These are phyloP conservation scores for Synergus itoensis DNA, from an alignment of 2,888 invertebrate species.

Conservation along the genomic window DNA sequence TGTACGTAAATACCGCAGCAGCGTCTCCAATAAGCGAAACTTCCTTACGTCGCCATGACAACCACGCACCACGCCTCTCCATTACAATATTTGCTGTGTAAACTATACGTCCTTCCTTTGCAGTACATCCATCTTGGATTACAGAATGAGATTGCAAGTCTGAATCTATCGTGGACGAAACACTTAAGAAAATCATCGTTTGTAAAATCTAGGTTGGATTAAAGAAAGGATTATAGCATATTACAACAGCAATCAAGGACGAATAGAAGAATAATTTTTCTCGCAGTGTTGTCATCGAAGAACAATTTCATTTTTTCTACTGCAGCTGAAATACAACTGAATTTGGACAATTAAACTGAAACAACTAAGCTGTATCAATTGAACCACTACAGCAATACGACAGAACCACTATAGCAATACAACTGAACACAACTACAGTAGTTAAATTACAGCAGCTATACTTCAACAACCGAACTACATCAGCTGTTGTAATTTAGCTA, in stretches of 20 bases:
- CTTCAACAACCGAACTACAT: no score
- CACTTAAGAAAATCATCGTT: background rate
- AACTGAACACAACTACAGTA: no score
- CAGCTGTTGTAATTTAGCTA: no score
- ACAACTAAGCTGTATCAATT: no score
- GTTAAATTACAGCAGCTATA: no score
- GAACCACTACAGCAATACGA: no score
- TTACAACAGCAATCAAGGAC: background rate
- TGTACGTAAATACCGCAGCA: constrained; percentile 44
- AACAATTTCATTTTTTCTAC: background rate
- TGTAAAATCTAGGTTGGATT: background rate
- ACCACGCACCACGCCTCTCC: constrained; percentile 46
- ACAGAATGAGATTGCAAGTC: constrained; percentile 16
- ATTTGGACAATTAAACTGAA: no score
- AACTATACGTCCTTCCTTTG: constrained; percentile 19
- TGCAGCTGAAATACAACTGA: background rate
- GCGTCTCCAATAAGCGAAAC: constrained; percentile 47
- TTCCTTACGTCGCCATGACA: constrained; percentile 46
- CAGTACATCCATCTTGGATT: constrained; percentile 37
- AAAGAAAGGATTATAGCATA: background rate
- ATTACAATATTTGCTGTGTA: constrained; percentile 30
- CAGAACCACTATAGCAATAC: no score
- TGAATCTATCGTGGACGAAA: background rate
- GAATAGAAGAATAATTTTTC: background rate
- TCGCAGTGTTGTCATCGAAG: background rate